phyloP scores from a whole-genome alignment of 1,140 invertebrate genomes.

The Gryllus bimaculatus region DNA sequence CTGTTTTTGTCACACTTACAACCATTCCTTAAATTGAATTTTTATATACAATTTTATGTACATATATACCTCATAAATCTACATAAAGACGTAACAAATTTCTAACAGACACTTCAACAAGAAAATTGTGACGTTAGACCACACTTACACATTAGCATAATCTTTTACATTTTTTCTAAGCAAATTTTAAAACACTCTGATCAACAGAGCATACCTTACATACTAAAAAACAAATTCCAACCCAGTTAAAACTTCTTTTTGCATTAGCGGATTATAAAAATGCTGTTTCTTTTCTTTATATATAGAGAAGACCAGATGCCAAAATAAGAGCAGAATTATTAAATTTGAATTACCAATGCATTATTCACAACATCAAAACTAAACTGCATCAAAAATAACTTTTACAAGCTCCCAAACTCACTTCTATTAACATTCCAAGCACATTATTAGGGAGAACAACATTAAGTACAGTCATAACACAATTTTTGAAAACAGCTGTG shows the following conservation, averaged over 20 bases:
- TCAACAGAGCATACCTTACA: background rate
- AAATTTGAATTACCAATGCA: background rate
- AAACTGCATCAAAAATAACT: background rate
- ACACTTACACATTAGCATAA: too few species aligned
- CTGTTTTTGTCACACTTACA: background rate
- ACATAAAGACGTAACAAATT: background rate
- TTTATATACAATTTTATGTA: background rate
- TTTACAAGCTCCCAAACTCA: background rate
- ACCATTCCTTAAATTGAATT: background rate
- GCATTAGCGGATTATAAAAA: background rate
- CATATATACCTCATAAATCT: background rate
- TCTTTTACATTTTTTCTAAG: background rate
- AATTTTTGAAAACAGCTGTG: too few species aligned
- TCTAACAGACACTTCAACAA: background rate
- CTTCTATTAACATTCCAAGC: too few species aligned
- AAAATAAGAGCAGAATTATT: background rate
- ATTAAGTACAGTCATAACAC: too few species aligned
- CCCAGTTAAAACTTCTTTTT: background rate
- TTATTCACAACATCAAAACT: background rate
- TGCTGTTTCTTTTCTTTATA: background rate
- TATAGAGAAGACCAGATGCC: background rate
- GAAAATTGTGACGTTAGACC: background rate
- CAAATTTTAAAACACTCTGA: background rate
- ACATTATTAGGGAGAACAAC: too few species aligned
- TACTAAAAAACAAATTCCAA: background rate